Conservation (phyloP, 2,888 invertebrate genomes). For the Pheosia gnoma region DNA sequence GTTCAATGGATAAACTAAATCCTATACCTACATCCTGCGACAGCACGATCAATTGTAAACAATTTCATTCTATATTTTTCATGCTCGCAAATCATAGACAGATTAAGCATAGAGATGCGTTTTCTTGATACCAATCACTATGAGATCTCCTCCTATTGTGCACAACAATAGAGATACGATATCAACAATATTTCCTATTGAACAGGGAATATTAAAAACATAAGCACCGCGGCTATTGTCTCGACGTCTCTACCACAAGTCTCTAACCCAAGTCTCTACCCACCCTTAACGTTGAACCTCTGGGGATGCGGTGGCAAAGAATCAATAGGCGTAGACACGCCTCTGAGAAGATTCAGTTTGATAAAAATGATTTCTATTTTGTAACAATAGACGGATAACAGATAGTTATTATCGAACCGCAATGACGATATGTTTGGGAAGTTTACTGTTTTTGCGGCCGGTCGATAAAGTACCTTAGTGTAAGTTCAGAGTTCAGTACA, state of each 20-base stretch:
- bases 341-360: too few relatives aligned
- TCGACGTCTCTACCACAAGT: slow-evolving; percentile 24
- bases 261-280: slow-evolving; percentile 37
- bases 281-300: slow-evolving; percentile 53
- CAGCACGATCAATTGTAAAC: not conserved
- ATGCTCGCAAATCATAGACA: not conserved
- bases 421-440: too few relatives aligned
- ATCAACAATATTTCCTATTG: slow-evolving; percentile 39
- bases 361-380: too few relatives aligned
- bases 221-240: slow-evolving; percentile 57
- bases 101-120: not conserved
- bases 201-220: slow-evolving; percentile 60
- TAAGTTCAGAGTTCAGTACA: too few relatives aligned
- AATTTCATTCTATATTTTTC: not conserved
- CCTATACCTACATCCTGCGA: too few relatives aligned
- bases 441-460: too few relatives aligned
- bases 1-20: too few relatives aligned
- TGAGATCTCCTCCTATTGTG: slow-evolving; percentile 1
- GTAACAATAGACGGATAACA: too few relatives aligned
- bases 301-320: slow-evolving; percentile 57
- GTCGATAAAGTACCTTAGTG: too few relatives aligned
- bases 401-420: too few relatives aligned
- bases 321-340: slow-evolving; percentile 38
- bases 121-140: slow-evolving; percentile 1
- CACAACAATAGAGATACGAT: slow-evolving; percentile 7